Percentiles rank a stretch among this genome's conserved stretches.
Conservation (phyloP, 2,113 vertebrate species). For the Hiodon alosoides region DNA sequence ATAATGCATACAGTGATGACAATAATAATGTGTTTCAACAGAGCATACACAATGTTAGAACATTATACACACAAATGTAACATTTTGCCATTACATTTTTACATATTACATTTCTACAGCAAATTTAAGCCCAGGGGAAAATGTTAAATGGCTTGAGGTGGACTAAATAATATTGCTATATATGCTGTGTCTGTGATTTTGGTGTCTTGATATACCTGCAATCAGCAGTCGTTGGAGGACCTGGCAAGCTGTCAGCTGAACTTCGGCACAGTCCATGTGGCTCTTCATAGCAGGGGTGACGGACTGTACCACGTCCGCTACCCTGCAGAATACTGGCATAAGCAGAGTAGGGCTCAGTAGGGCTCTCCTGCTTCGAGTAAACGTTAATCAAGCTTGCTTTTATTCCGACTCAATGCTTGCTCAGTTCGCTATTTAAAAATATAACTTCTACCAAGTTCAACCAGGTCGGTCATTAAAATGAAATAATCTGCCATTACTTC, state of each 20-base stretch:
- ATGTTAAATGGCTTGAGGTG: neutral
- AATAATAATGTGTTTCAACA: no score
- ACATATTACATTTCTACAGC: neutral
- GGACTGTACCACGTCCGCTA: constrained; percentile 9
- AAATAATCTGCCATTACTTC: no score
- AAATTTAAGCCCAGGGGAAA: constrained; percentile 1
- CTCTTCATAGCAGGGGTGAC: constrained; percentile 38
- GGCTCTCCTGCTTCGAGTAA: neutral
- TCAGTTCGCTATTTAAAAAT: neutral
- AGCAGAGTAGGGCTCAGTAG: neutral
- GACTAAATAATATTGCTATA: neutral
- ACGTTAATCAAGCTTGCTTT: neutral
- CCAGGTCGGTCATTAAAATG: no score
- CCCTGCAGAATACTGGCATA: constrained; percentile 36
- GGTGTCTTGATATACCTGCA: constrained; percentile 37
- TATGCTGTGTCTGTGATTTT: neutral
- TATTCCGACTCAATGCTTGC: neutral
- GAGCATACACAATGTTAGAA: no score
- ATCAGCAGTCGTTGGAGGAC: constrained; percentile 52
- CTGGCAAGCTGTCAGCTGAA: constrained; percentile 48
- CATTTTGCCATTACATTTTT: no score
- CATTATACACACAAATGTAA: no score
- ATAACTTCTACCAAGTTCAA: neutral
- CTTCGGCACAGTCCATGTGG: constrained; percentile 36
- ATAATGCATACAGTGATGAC: no score